Percentiles rank a stretch among this genome's conserved stretches.
phyloP scores from a whole-genome alignment of 2,797 vertebrate species.

The Eleutherodactylus coqui region DNA sequence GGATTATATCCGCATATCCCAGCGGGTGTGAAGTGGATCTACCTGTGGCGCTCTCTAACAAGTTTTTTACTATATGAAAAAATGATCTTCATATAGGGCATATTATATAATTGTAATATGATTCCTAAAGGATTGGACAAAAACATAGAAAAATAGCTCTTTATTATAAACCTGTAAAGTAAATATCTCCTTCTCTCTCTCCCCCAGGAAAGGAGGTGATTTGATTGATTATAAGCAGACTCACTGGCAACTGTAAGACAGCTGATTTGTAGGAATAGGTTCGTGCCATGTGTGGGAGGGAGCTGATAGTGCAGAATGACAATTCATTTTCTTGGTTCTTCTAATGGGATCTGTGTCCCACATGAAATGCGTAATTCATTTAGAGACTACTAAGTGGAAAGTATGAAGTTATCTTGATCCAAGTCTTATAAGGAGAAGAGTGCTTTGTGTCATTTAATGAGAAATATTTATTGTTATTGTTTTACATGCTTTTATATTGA shows the following conservation, averaged over 20 bases:
- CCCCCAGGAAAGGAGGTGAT: not conserved
- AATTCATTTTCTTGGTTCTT: constrained; percentile 26
- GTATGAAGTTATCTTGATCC: not conserved
- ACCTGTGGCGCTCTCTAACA: too few relatives aligned
- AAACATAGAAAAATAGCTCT: not conserved
- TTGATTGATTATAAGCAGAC: constrained; percentile 36
- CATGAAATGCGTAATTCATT: constrained; percentile 40
- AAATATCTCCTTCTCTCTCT: not conserved
- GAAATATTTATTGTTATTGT: not conserved
- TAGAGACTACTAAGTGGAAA: constrained; percentile 6
- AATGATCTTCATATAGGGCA: not conserved
- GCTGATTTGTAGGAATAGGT: constrained; percentile 24
- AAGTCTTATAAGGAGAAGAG: not conserved
- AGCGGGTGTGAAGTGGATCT: too few relatives aligned
- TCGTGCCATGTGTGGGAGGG: constrained; percentile 16
- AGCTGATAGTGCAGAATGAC: constrained; percentile 23
- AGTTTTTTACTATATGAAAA: too few relatives aligned
- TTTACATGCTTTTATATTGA: not conserved
- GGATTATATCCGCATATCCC: too few relatives aligned
- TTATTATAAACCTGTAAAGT: not conserved
- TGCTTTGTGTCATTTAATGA: not conserved
- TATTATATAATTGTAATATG: not conserved
- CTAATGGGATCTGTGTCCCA: constrained; percentile 42
- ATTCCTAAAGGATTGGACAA: not conserved
- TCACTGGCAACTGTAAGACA: constrained; percentile 17